phyloP scores from a whole-genome alignment of 2,797 vertebrate genomes.

The Poeciliopsis infans region DNA sequence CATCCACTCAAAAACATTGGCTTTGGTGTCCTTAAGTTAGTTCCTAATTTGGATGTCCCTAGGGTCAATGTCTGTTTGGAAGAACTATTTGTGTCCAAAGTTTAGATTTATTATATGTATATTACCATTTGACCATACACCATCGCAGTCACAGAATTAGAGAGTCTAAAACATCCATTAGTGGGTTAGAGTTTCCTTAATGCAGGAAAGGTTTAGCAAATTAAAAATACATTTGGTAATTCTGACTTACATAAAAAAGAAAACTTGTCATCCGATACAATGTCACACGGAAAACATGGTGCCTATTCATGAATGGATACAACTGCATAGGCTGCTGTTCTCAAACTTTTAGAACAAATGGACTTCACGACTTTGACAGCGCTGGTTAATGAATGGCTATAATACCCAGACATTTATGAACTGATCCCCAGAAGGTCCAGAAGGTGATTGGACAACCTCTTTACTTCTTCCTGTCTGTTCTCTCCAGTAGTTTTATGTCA shows the following conservation, averaged over 20 bases:
- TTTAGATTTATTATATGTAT: background rate
- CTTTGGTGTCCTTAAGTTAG: background rate
- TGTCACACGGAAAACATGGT: background rate
- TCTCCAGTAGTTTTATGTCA: slow-evolving; percentile 35
- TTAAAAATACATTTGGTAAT: background rate
- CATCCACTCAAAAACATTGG: background rate
- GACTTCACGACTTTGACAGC: background rate
- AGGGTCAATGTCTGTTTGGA: background rate
- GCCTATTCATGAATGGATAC: background rate
- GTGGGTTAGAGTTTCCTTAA: background rate
- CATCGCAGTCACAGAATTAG: background rate
- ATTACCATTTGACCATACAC: background rate
- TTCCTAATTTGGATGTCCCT: background rate
- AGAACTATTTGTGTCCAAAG: background rate
- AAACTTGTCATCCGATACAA: background rate
- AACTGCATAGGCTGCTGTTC: background rate
- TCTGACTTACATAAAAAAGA: background rate
- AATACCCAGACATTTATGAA: slow-evolving; percentile 51
- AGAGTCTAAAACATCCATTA: background rate
- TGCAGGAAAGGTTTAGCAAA: background rate
- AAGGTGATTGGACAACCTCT: slow-evolving; percentile 38
- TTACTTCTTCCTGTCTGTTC: slow-evolving; percentile 33
- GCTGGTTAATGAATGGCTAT: slow-evolving; percentile 45
- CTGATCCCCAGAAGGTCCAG: slow-evolving; percentile 25
- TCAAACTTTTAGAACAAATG: background rate